Percentiles rank a stretch among this genome's conserved stretches.
These are phyloP conservation scores for Malacoraja senta DNA, from an alignment of 2,797 vertebrate species.

Conservation along the genomic window DNA sequence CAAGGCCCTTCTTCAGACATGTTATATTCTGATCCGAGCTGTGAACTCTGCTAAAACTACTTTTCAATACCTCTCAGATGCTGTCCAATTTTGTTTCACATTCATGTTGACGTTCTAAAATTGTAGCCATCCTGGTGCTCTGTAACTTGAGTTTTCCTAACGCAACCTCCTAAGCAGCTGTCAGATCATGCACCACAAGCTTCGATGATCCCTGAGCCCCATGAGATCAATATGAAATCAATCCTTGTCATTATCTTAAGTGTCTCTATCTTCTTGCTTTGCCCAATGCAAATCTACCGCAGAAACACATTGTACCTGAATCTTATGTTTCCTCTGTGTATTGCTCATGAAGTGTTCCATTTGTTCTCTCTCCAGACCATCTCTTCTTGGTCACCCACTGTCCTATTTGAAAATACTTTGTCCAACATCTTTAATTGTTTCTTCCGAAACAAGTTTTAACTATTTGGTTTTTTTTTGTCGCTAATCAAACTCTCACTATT, in stretches of 20 bases:
- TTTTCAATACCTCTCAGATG: neutral
- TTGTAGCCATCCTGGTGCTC: neutral
- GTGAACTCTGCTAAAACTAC: neutral
- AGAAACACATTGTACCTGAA: neutral
- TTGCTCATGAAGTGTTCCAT: neutral
- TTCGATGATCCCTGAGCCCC: neutral
- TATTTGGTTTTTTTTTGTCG: neutral
- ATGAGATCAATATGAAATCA: constrained; percentile 2
- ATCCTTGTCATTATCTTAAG: neutral
- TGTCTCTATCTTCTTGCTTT: neutral
- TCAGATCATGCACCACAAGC: neutral
- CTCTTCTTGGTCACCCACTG: neutral
- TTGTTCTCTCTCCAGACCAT: neutral
- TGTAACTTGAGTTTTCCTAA: neutral
- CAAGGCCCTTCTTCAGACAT: too few species aligned
- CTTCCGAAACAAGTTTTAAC: neutral
- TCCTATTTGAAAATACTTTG: neutral
- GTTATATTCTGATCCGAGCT: neutral
- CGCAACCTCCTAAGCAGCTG: neutral
- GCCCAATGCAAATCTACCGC: neutral
- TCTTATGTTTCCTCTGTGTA: neutral
- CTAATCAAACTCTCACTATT: neutral
- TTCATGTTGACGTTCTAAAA: neutral
- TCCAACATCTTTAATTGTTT: neutral
- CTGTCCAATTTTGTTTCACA: neutral